Conservation (phyloP, 2,113 vertebrate species). For the Chaetodon trifascialis region DNA sequence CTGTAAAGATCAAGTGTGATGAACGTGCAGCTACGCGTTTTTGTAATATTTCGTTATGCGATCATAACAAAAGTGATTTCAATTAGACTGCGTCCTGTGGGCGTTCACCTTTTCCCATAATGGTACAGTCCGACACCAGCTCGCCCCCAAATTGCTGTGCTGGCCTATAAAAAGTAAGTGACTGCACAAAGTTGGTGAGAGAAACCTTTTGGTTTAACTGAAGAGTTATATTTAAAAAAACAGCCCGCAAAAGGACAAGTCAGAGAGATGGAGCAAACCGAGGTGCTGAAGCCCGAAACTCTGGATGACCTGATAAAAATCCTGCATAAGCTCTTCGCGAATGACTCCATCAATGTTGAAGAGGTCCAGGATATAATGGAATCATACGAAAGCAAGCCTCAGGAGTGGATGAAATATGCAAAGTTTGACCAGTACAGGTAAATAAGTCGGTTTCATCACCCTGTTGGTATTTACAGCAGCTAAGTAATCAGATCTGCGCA, state of each 20-base stretch:
- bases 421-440: constrained; percentile 95
- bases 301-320: constrained; percentile 88
- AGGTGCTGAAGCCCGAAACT: constrained; percentile 85
- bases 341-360: constrained; percentile 88
- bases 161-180: constrained; percentile 73
- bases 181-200: constrained; percentile 28
- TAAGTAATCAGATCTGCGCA: not conserved
- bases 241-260: not conserved
- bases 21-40: not conserved
- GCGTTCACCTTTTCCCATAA: constrained; percentile 49
- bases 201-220: not conserved
- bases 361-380: constrained; percentile 93
- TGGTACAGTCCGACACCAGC: constrained; percentile 81
- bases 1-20: fast-evolving
- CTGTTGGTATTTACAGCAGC: not conserved
- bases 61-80: not conserved
- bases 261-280: constrained; percentile 86
- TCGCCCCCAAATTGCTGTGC: constrained; percentile 55
- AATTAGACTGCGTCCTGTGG: constrained; percentile 8
- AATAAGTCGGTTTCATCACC: not conserved
- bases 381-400: constrained; percentile 90
- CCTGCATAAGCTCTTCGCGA: constrained; percentile 88
- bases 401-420: constrained; percentile 91
- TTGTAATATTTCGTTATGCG: not conserved
- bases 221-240: not conserved